phyloP scores from a whole-genome alignment of 2,888 invertebrate genomes.

The Nasonovia ribisnigri region DNA sequence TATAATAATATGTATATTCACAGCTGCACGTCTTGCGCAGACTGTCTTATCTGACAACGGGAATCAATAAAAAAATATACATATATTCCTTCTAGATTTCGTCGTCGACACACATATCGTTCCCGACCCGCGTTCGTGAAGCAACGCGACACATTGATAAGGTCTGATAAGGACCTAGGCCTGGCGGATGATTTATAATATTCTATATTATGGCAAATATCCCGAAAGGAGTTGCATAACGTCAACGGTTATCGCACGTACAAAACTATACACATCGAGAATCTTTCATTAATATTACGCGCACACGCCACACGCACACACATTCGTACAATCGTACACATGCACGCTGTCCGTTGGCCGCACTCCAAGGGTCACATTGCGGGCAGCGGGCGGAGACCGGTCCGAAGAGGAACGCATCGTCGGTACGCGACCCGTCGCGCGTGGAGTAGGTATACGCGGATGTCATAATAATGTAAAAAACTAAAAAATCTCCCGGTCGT shows the following conservation, averaged over 20 bases:
- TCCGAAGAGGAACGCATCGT: background rate
- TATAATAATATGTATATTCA: background rate
- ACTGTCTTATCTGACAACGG: background rate
- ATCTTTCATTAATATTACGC: constrained; percentile 38
- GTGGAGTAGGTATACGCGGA: constrained; percentile 34
- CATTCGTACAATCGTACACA: background rate
- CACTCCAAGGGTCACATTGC: constrained; percentile 54
- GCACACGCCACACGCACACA: background rate
- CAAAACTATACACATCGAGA: too few relatives aligned
- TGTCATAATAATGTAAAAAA: constrained; percentile 44
- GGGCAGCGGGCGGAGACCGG: constrained; percentile 12
- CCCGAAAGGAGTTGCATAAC: background rate
- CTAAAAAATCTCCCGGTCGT: background rate
- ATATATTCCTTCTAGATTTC: background rate
- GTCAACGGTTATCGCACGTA: constrained; percentile 25
- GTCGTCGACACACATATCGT: background rate
- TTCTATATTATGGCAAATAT: background rate
- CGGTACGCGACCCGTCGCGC: background rate
- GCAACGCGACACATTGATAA: background rate
- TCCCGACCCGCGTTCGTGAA: background rate
- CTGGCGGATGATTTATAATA: background rate
- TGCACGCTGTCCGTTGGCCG: constrained; percentile 31
- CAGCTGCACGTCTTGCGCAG: background rate
- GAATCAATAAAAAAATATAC: background rate
- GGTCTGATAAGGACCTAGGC: background rate